phyloP scores from a whole-genome alignment of 1,140 invertebrate species.

The Dryas iulia region DNA sequence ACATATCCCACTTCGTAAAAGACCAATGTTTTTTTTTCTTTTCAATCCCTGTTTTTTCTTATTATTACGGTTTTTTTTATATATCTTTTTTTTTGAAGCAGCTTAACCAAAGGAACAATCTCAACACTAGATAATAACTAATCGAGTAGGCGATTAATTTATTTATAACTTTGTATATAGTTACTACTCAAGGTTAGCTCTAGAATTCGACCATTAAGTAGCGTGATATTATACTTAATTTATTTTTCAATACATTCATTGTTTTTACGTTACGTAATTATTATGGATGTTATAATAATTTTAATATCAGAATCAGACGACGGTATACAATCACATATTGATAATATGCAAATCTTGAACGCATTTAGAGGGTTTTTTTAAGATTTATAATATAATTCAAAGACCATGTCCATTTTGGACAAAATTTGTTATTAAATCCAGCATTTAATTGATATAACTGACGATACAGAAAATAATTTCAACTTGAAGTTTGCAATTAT shows the following conservation, averaged over 20 bases:
- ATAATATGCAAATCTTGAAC: too few species aligned
- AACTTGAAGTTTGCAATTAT: too few species aligned
- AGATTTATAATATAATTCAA: too few species aligned
- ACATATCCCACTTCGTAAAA: not conserved
- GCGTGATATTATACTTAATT: slow-evolving; percentile 22
- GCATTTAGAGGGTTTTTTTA: not conserved
- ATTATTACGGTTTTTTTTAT: slow-evolving; percentile 1
- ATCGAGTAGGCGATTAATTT: slow-evolving; percentile 13
- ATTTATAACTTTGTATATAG: slow-evolving; percentile 20
- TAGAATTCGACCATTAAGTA: slow-evolving; percentile 26
- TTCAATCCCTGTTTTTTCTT: not conserved
- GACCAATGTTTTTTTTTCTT: not conserved
- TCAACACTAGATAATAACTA: slow-evolving; percentile 38
- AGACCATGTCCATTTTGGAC: too few species aligned
- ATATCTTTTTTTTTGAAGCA: slow-evolving; percentile 7
- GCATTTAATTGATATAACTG: too few species aligned
- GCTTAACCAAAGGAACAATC: slow-evolving; percentile 46
- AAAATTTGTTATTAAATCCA: too few species aligned
- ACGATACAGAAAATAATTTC: too few species aligned
- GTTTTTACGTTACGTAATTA: not conserved
- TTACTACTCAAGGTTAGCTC: slow-evolving; percentile 25
- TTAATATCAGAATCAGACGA: not conserved
- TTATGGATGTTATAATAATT: not conserved
- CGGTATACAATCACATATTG: too few species aligned
- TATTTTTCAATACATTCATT: slow-evolving; percentile 1